Evolutionary conservation across 2,797 vertebrate species (phyloP).

Genomic region (Morus bassanus): DNA sequence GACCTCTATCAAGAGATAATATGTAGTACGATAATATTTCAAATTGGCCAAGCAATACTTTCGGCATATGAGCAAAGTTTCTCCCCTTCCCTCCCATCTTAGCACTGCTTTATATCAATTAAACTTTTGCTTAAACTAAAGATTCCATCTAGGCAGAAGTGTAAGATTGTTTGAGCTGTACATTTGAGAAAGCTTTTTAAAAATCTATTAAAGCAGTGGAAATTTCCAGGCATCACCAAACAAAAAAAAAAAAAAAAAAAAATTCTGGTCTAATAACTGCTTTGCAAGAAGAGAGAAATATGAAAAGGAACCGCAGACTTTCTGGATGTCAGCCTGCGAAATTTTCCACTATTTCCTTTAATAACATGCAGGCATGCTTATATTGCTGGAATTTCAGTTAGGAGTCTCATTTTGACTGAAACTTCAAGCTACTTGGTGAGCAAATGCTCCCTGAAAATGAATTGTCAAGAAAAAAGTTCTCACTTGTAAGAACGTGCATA

Average conservation of each 20-base stretch:
- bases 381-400: slow-evolving; percentile 44
- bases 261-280: slow-evolving; percentile 57
- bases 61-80: neutral
- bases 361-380: slow-evolving; percentile 61
- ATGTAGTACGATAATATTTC: neutral
- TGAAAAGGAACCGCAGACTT: slow-evolving; percentile 70
- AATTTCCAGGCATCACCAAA: slow-evolving; percentile 60
- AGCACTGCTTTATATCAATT: neutral
- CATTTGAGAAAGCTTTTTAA: slow-evolving; percentile 19
- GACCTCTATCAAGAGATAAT: neutral
- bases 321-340: slow-evolving; percentile 76
- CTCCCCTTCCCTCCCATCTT: neutral
- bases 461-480: neutral
- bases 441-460: neutral
- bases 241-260: neutral
- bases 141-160: neutral
- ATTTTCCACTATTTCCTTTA: slow-evolving; percentile 75
- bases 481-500: neutral
- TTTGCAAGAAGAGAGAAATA: slow-evolving; percentile 73
- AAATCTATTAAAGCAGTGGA: slow-evolving; percentile 48
- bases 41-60: neutral
- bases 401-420: slow-evolving; percentile 35
- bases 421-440: slow-evolving; percentile 9
- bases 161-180: slow-evolving; percentile 1
- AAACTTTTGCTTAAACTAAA: slow-evolving; percentile 23